A percentile compares a stretch with the other conserved stretches of the same genome.
These are phyloP conservation scores for Griposia aprilina DNA, from an alignment of 2,888 invertebrate species.

Conservation along the genomic window DNA sequence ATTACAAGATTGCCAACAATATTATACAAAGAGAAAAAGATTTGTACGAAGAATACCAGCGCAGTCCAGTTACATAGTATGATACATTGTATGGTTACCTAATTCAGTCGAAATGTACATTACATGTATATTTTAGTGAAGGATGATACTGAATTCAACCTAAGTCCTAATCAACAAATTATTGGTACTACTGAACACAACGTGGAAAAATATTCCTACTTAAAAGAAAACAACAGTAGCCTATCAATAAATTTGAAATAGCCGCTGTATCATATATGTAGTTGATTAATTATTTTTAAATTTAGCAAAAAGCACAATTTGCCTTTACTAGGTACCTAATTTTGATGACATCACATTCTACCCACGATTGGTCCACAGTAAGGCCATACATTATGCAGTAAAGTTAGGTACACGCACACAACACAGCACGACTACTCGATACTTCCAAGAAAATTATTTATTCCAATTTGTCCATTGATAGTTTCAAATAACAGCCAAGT, in stretches of 20 bases:
- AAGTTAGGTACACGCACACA: conserved; percentile 61
- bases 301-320: conserved; percentile 73
- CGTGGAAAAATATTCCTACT: conserved; percentile 71
- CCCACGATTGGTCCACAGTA: conserved; percentile 87
- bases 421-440: conserved; percentile 52
- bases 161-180: conserved; percentile 64
- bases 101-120: conserved; percentile 80
- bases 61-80: conserved; percentile 77
- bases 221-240: conserved; percentile 54
- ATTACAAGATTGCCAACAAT: conserved; percentile 80
- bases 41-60: conserved; percentile 87
- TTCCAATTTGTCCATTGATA: conserved; percentile 30
- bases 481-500: conserved; percentile 31
- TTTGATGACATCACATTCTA: conserved; percentile 75
- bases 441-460: conserved; percentile 45
- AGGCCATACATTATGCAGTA: conserved; percentile 81
- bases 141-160: conserved; percentile 58
- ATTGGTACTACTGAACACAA: conserved; percentile 80
- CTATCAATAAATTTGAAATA: conserved; percentile 44
- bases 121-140: conserved; percentile 62
- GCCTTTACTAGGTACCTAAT: conserved; percentile 71
- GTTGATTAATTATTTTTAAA: conserved; percentile 58
- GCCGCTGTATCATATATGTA: conserved; percentile 26
- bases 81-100: conserved; percentile 74
- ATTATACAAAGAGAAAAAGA: conserved; percentile 80